phyloP scores from a whole-genome alignment of 1,140 invertebrate species.

The Palaemon carinicauda region DNA sequence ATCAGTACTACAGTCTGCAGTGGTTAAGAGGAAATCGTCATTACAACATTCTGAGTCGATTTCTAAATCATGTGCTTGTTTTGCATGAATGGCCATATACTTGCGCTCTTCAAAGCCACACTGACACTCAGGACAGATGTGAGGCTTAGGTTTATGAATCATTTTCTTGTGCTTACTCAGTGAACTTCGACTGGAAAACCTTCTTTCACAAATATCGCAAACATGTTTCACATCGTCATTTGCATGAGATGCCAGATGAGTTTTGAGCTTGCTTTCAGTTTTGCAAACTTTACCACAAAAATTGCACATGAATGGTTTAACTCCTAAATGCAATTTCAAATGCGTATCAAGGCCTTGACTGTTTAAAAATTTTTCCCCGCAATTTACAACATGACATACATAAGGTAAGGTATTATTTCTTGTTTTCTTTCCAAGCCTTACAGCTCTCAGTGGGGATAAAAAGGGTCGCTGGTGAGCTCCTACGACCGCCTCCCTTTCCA shows the following conservation, averaged over 20 bases:
- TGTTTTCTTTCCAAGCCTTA: constrained; percentile 6
- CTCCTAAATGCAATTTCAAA: constrained; percentile 34
- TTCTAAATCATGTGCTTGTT: constrained; percentile 19
- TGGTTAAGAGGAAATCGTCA: not conserved
- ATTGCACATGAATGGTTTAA: constrained; percentile 39
- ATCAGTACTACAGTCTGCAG: not conserved
- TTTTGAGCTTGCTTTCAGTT: constrained; percentile 30
- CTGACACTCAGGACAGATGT: constrained; percentile 28
- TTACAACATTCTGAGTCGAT: not conserved
- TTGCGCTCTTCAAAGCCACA: constrained; percentile 35
- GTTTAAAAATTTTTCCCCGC: constrained; percentile 27
- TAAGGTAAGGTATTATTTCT: constrained; percentile 18
- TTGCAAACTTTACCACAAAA: constrained; percentile 33
- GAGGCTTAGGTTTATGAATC: constrained; percentile 38
- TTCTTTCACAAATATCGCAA: constrained; percentile 47
- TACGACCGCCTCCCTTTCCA: too few relatives aligned
- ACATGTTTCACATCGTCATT: constrained; percentile 15
- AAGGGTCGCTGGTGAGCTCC: constrained; percentile 2
- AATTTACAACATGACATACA: constrained; percentile 3
- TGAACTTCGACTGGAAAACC: constrained; percentile 47
- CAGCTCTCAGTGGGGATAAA: not conserved
- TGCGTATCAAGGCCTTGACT: constrained; percentile 30
- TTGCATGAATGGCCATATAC: constrained; percentile 36
- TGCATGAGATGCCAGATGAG: constrained; percentile 30
- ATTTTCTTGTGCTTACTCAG: constrained; percentile 40